A percentile compares a stretch with the other conserved stretches of the same genome.
These are phyloP conservation scores for Acestrorhynchus altus DNA, from an alignment of 2,797 vertebrate species.

Conservation along the genomic window DNA sequence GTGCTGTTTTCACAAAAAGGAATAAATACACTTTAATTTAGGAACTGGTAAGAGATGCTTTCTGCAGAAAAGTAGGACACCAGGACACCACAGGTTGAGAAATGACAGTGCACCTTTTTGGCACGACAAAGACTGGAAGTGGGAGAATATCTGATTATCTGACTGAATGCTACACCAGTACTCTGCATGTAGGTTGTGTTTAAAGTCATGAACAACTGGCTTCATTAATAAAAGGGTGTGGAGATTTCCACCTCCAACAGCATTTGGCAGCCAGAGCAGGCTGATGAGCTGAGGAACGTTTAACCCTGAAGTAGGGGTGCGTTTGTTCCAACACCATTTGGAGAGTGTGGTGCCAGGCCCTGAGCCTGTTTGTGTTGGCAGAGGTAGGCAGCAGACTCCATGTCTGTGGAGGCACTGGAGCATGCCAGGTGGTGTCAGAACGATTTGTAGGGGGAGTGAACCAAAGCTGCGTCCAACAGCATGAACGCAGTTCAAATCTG, in stretches of 20 bases:
- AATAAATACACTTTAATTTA: background rate
- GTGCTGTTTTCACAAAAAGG: background rate
- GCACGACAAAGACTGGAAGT: background rate
- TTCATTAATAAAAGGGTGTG: conserved; percentile 29
- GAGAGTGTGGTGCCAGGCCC: conserved; percentile 33
- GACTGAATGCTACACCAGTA: background rate
- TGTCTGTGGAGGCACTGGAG: background rate
- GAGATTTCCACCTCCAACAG: conserved; percentile 5
- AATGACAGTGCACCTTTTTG: conserved; percentile 10
- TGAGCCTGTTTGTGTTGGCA: conserved; percentile 28
- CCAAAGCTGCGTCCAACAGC: background rate
- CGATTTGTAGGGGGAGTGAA: conserved; percentile 32
- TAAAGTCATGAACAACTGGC: conserved; percentile 11
- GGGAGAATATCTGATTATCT: conserved; percentile 6
- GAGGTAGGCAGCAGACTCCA: conserved; percentile 24
- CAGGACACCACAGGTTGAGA: background rate
- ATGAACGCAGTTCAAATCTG: conserved; percentile 1
- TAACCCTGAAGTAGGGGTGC: background rate
- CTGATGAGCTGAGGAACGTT: background rate
- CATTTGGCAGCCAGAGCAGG: conserved; percentile 2
- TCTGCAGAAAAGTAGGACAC: background rate
- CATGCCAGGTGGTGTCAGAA: conserved; percentile 11
- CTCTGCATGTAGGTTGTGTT: conserved; percentile 19
- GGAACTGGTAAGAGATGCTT: background rate
- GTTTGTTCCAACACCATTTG: background rate